Percentiles rank a stretch among this genome's conserved stretches.
Evolutionary conservation across 2,113 vertebrate genomes (phyloP).

Genomic region (Rhynchomys soricoides): DNA sequence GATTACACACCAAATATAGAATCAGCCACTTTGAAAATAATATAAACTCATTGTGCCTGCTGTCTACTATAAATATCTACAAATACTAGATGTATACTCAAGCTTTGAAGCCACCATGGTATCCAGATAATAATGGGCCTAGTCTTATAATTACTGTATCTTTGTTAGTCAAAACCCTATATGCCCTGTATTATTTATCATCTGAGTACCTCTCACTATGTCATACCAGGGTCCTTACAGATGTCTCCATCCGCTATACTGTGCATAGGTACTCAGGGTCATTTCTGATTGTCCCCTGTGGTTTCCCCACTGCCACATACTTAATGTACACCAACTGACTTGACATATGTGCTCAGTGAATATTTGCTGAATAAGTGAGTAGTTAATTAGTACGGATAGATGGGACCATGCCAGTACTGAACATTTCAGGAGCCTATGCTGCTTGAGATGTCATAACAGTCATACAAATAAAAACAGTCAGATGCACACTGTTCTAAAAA

Average conservation of each 20-base stretch:
- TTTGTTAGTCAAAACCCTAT: neutral
- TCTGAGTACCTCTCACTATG: neutral
- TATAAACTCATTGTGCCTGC: conserved; percentile 25
- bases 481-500: neutral
- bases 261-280: neutral
- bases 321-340: neutral
- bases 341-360: neutral
- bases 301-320: neutral
- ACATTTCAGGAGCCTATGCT: neutral
- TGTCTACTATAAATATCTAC: conserved; percentile 12
- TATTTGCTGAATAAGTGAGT: neutral
- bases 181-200: neutral
- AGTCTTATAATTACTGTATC: neutral
- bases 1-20: conserved; percentile 10
- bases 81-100: neutral
- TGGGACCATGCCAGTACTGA: neutral
- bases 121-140: neutral
- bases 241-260: neutral
- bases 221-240: neutral
- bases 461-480: neutral
- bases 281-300: neutral
- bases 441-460: neutral
- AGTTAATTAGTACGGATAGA: neutral
- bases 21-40: neutral
- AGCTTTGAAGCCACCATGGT: neutral